phyloP scores from a whole-genome alignment of 2,888 invertebrate species.

The Prosapia bicincta region DNA sequence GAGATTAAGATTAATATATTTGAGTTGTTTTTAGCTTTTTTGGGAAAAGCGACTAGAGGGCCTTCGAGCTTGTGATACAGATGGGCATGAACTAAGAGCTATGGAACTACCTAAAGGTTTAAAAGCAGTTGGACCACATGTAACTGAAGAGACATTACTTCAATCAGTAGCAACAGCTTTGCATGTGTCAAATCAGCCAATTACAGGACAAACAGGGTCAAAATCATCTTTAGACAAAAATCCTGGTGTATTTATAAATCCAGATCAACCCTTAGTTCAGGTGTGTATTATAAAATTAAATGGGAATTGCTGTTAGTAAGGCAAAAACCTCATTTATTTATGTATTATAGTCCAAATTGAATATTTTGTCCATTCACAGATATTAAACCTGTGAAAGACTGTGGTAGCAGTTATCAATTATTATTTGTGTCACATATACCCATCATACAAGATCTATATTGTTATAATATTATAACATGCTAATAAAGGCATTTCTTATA shows the following conservation, averaged over 20 bases:
- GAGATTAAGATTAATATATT: no score
- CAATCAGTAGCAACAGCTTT: slow-evolving; percentile 95
- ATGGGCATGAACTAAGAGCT: slow-evolving; percentile 75
- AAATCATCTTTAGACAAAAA: slow-evolving; percentile 84
- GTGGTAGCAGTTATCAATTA: no score
- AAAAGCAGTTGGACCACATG: slow-evolving; percentile 79
- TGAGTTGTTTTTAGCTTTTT: slow-evolving; percentile 47
- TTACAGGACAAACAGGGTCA: slow-evolving; percentile 82
- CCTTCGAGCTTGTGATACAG: slow-evolving; percentile 83
- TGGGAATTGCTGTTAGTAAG: no score
- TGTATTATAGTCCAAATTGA: no score
- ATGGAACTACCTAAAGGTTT: slow-evolving; percentile 82
- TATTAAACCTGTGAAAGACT: no score
- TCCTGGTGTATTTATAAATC: slow-evolving; percentile 91
- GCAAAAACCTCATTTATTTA: no score
- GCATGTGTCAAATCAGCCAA: slow-evolving; percentile 83
- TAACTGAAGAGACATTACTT: slow-evolving; percentile 80
- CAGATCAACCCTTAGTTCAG: slow-evolving; percentile 94
- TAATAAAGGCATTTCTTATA: no score
- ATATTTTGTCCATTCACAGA: no score
- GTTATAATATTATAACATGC: no score
- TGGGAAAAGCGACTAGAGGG: slow-evolving; percentile 73
- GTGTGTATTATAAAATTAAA: no score
- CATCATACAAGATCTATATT: no score
- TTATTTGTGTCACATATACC: no score